Conservation (phyloP, 2,113 vertebrate species). For the Choloepus hoffmanni region DNA sequence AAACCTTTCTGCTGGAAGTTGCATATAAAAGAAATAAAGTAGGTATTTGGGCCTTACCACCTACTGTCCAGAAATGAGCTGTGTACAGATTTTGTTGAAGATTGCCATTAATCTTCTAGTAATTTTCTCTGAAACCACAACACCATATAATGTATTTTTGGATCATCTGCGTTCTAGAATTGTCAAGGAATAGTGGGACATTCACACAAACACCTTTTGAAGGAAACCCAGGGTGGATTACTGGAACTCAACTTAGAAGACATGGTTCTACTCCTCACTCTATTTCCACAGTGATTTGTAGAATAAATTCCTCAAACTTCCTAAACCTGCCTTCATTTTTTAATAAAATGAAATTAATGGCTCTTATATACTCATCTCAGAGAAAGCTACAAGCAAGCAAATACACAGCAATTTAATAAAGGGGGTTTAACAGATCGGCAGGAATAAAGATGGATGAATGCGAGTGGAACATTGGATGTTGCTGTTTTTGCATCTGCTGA, state of each 20-base stretch:
- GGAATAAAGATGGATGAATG: neutral
- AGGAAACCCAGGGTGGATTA: neutral
- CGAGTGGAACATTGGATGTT: too few relatives aligned
- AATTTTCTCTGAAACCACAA: neutral
- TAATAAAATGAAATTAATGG: constrained; percentile 1
- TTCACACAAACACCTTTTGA: neutral
- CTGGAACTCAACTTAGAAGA: neutral
- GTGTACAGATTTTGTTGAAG: neutral
- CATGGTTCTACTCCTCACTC: neutral
- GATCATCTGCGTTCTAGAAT: neutral
- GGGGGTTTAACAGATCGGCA: neutral
- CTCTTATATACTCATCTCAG: neutral
- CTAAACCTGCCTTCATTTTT: neutral
- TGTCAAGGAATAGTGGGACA: neutral
- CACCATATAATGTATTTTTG: neutral
- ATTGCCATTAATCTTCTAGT: neutral
- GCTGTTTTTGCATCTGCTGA: too few relatives aligned
- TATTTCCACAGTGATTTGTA: neutral
- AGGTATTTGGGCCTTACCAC: neutral
- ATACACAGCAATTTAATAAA: neutral
- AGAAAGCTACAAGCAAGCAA: neutral
- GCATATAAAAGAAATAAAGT: neutral
- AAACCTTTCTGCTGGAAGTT: neutral
- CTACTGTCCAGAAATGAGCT: neutral
- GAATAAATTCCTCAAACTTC: neutral